phyloP scores from a whole-genome alignment of 2,797 vertebrate genomes.

The Microcaecilia unicolor region DNA sequence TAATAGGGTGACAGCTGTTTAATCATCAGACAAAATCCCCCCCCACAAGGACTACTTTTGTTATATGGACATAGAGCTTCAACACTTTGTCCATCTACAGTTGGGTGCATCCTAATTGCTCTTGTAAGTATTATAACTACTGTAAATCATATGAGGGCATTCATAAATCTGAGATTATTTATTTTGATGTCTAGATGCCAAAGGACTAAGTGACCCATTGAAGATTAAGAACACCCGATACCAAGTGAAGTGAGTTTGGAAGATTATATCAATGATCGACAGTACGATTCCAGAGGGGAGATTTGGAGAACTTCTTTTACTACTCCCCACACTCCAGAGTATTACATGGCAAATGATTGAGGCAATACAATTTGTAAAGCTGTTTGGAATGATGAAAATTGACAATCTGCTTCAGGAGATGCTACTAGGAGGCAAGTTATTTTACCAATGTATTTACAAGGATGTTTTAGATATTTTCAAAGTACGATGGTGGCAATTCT shows the following conservation, averaged over 20 bases:
- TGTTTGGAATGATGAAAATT: conserved; percentile 90
- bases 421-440: conserved; percentile 82
- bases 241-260: conserved; percentile 88
- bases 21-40: too few species aligned
- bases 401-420: conserved; percentile 96
- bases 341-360: conserved; percentile 99
- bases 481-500: not conserved
- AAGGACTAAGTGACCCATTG: conserved; percentile 79
- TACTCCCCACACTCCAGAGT: conserved; percentile 90
- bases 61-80: too few species aligned
- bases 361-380: conserved; percentile 91
- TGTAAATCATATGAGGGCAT: conserved; percentile 21
- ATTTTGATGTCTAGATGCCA: conserved; percentile 81
- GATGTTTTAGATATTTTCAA: too few species aligned
- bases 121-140: too few species aligned
- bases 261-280: conserved; percentile 94
- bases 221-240: conserved; percentile 89
- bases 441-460: not conserved
- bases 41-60: too few species aligned
- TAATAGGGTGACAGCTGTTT: too few species aligned
- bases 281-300: conserved; percentile 92
- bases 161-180: too few species aligned
- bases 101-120: too few species aligned
- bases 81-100: too few species aligned
- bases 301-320: conserved; percentile 86